Percentiles rank a stretch among this genome's conserved stretches.
Evolutionary conservation across 1,140 invertebrate species (phyloP).

Genomic region (Nephotettix cincticeps): DNA sequence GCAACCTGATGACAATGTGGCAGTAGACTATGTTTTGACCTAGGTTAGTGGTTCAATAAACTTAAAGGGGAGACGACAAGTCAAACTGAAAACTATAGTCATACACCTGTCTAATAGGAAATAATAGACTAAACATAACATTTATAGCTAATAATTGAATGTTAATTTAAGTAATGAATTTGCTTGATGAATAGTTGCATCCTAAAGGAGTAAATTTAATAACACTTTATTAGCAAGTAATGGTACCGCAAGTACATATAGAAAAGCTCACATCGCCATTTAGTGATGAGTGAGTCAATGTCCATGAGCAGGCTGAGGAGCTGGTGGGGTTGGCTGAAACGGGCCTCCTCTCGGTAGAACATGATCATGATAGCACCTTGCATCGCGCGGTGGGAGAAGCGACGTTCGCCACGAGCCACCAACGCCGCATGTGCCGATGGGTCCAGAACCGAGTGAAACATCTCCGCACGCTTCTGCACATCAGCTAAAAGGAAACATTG

Average conservation of each 20-base stretch:
- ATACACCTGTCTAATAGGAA: no score
- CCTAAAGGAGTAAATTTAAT: neutral
- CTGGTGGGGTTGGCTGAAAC: slow-evolving; percentile 96
- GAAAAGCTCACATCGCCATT: slow-evolving; percentile 94
- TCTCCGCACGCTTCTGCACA: slow-evolving; percentile 69
- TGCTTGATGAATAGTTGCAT: neutral
- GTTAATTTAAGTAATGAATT: no score
- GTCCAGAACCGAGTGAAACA: slow-evolving; percentile 90
- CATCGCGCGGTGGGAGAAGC: slow-evolving; percentile 86
- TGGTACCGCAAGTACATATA: no score
- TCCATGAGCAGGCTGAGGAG: slow-evolving; percentile 93
- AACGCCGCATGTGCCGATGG: slow-evolving; percentile 76
- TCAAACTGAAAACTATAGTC: no score
- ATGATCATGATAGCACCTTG: slow-evolving; percentile 98
- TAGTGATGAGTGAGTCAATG: slow-evolving; percentile 97
- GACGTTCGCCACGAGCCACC: slow-evolving; percentile 79
- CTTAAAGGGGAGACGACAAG: no score
- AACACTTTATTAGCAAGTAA: neutral
- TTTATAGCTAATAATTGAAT: neutral
- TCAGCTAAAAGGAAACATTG: slow-evolving; percentile 65
- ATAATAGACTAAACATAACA: neutral
- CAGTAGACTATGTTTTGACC: no score
- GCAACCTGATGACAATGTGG: no score
- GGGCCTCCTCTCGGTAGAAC: slow-evolving; percentile 92
- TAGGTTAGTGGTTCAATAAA: no score